phyloP scores from a whole-genome alignment of 1,140 invertebrate genomes.

The Neoseiulus cucumeris region DNA sequence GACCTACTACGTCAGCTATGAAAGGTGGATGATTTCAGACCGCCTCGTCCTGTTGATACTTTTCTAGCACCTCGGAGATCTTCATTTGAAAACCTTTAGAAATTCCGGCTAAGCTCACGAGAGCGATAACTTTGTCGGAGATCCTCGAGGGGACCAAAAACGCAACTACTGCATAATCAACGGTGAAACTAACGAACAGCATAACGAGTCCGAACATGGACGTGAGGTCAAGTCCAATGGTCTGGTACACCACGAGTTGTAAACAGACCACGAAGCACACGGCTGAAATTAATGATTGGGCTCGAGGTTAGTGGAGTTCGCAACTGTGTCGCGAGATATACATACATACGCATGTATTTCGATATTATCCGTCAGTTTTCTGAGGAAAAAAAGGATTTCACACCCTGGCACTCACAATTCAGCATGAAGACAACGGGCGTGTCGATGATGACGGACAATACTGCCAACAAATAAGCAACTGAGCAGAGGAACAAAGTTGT shows the following conservation, averaged over 20 bases:
- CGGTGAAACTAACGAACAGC: not conserved
- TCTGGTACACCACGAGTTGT: not conserved
- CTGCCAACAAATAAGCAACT: not conserved
- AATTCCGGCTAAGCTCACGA: not conserved
- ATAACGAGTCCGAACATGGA: not conserved
- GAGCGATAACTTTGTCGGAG: not conserved
- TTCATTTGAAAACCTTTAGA: too few species aligned
- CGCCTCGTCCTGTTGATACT: too few species aligned
- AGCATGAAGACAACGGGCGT: not conserved
- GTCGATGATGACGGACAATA: not conserved
- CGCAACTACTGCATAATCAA: not conserved
- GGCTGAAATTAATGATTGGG: not conserved
- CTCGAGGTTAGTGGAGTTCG: too few species aligned
- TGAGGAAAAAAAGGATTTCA: too few species aligned
- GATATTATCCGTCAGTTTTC: too few species aligned
- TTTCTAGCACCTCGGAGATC: too few species aligned
- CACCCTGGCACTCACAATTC: not conserved
- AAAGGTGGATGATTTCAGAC: too few species aligned
- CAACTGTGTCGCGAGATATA: too few species aligned
- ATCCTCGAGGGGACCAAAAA: not conserved
- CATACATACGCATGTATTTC: too few species aligned
- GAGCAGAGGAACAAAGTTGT: not conserved
- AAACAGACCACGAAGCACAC: not conserved
- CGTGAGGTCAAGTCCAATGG: not conserved
- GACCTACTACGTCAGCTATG: too few species aligned